Evolutionary conservation across 2,888 invertebrate species (phyloP), one percentile per base, ranked within the genome.

Genomic region (Chymomyza caudatula): DNA sequence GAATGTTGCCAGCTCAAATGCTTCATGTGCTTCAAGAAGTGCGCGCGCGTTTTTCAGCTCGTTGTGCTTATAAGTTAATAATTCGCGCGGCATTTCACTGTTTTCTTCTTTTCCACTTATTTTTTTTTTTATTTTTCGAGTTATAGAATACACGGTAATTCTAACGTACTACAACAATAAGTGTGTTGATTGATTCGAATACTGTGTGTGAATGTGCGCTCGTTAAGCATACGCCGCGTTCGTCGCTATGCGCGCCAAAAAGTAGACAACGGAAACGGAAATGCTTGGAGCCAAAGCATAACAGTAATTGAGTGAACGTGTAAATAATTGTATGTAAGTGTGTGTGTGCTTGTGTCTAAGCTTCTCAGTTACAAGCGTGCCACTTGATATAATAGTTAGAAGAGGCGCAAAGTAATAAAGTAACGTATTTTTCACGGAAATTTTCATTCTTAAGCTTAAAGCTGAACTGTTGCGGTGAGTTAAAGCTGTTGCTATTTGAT

Each of bases 1-100:
- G 68, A 68, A 70, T 57, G 75, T 61, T 65, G 75, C 49, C 71
- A 83, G 85, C 84, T 81, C 80, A 81, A 79, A 81, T 80, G 80
- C 67, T 85, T 83, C 77, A 85, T 70, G 85, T 67, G 71, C 84
- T 70, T 79, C 80, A 80, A 83, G 77, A 69, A 77, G 80, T 65
- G 75, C 85, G 80, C 85, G 85, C 79, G 85, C 78, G 79, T 54
- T 67, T 69, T 70, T 52, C 51, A 51, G 47, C 19, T 47, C 47
- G 47, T 6, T 37, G 11, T 37, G 11, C 29, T 37, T 37, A 37
- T 37, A 3, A 29, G 8, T 61, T 71, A 71, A 67, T 68, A 69
- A 62, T 37, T 60, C 54, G 53, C 53, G 57, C 29, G 51, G 51
- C 51, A 51, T 22, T 51, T 51, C 20, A 19, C 8, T 25, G 23